Evolutionary conservation across 2,888 invertebrate species (phyloP).

Genomic region (Drosophila helvetica): DNA sequence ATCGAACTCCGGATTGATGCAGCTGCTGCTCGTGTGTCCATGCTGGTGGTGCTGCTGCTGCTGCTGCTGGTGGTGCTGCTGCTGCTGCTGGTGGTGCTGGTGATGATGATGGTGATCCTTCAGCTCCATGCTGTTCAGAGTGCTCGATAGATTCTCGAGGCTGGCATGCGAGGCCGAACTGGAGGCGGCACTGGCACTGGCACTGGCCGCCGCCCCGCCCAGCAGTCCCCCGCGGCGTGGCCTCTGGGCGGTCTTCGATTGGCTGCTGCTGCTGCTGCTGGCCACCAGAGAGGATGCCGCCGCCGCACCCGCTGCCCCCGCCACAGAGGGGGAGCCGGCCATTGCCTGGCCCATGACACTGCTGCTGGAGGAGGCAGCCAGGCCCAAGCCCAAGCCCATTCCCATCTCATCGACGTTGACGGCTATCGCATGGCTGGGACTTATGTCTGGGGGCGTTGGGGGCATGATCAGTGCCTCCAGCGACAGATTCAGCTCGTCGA

Average conservation of each 20-base stretch:
- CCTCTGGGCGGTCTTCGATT: slow-evolving; percentile 55
- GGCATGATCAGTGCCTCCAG: slow-evolving; percentile 96
- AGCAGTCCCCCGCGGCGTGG: slow-evolving; percentile 78
- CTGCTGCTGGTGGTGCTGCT: slow-evolving; percentile 21
- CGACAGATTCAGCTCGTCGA: slow-evolving; percentile 93
- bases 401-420: slow-evolving; percentile 22
- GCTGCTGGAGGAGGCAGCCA: slow-evolving; percentile 59
- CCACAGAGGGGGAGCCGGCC: slow-evolving; percentile 24
- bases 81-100: slow-evolving; percentile 1
- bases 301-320: slow-evolving; percentile 6
- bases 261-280: not conserved
- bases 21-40: slow-evolving; percentile 73
- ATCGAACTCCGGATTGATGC: slow-evolving; percentile 83
- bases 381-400: too few relatives aligned
- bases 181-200: slow-evolving; percentile 66
- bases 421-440: slow-evolving; percentile 84
- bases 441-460: slow-evolving; percentile 84
- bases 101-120: slow-evolving; percentile 78
- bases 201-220: slow-evolving; percentile 76
- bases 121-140: slow-evolving; percentile 83
- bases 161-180: slow-evolving; percentile 81
- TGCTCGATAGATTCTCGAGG: slow-evolving; percentile 82
- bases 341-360: slow-evolving; percentile 81
- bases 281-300: slow-evolving; percentile 9
- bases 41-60: not conserved